phyloP scores from a whole-genome alignment of 2,797 vertebrate species.

The Spheniscus humboldti region DNA sequence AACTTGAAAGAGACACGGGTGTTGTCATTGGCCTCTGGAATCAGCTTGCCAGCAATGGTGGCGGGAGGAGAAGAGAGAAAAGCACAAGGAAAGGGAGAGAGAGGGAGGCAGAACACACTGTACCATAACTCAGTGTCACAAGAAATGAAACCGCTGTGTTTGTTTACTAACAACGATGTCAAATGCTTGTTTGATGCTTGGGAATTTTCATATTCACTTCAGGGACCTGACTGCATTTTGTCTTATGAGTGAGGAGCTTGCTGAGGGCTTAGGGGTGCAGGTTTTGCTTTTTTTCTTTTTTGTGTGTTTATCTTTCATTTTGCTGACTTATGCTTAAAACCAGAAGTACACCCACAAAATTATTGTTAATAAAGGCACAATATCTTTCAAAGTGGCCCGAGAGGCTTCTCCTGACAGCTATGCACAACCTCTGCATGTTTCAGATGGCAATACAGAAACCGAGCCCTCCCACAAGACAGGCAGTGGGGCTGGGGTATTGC shows the following conservation, averaged over 20 bases:
- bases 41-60: background rate
- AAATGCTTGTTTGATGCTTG: background rate
- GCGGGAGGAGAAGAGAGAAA: background rate
- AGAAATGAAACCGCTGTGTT: background rate
- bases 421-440: background rate
- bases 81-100: background rate
- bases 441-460: too few relatives aligned
- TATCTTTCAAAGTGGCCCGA: background rate
- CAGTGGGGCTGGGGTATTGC: background rate
- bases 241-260: background rate
- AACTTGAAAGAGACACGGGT: slow-evolving; percentile 5
- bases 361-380: background rate
- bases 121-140: background rate
- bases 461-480: background rate
- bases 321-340: background rate
- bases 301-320: background rate
- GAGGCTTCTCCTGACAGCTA: background rate
- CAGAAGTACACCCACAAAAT: background rate
- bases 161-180: slow-evolving; percentile 56
- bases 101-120: background rate
- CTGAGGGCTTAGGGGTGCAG: background rate
- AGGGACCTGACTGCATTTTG: background rate
- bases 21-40: slow-evolving; percentile 22
- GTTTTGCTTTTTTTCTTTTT: background rate
- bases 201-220: background rate